These are phyloP conservation scores for Clanis bilineata DNA, from an alignment of 2,888 invertebrate species.

Conservation along the genomic window DNA sequence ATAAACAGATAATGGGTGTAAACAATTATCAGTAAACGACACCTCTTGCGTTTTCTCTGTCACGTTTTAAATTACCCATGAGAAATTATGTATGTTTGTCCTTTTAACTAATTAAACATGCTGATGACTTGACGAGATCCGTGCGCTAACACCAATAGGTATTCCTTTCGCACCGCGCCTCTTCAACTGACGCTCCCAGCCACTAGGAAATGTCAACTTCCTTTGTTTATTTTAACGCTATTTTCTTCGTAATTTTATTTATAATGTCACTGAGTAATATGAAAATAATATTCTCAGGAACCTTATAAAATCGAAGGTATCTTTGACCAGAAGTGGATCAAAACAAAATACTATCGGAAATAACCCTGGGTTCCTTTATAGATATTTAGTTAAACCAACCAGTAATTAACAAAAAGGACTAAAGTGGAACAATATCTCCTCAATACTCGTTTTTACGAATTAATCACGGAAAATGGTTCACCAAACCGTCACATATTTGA, in stretches of 20 bases:
- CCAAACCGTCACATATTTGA: too few species aligned
- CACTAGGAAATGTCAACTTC: constrained; percentile 7
- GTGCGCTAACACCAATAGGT: constrained; percentile 5
- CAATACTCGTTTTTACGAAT: too few species aligned
- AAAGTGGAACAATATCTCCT: too few species aligned
- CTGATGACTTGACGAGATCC: constrained; percentile 17
- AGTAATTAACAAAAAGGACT: too few species aligned
- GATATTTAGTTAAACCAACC: too few species aligned
- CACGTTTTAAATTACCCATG: constrained; percentile 42
- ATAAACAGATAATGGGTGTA: constrained; percentile 51
- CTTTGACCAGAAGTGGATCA: too few species aligned
- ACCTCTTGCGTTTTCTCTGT: constrained; percentile 47
- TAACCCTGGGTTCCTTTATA: too few species aligned
- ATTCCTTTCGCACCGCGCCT: constrained; percentile 12
- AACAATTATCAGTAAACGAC: constrained; percentile 49
- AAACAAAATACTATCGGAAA: too few species aligned
- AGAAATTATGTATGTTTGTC: constrained; percentile 51
- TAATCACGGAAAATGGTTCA: too few species aligned
- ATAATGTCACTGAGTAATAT: background rate
- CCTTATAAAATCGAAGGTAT: too few species aligned
- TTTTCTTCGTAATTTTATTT: background rate
- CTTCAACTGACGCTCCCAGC: background rate
- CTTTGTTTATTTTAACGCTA: constrained; percentile 1
- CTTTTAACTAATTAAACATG: constrained; percentile 52
- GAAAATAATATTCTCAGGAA: too few species aligned